Percentiles rank a stretch among this genome's conserved stretches.
These are phyloP conservation scores for Dryas iulia DNA, from an alignment of 1,140 invertebrate genomes.

Conservation along the genomic window DNA sequence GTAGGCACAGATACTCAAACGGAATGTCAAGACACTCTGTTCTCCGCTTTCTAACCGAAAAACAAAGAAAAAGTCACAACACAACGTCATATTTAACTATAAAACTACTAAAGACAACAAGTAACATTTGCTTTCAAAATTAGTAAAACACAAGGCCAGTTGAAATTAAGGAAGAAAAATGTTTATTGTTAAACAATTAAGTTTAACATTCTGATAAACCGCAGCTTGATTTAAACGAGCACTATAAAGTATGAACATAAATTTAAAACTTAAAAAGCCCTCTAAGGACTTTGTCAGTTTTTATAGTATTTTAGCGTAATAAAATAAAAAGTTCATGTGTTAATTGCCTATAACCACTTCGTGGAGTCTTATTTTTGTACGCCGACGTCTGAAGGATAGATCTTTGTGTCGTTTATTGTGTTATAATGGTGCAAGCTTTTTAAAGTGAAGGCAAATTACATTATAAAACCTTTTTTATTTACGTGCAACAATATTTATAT, in stretches of 20 bases:
- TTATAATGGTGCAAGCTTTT: neutral
- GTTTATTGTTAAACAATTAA: conserved; percentile 2
- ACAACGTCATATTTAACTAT: too few relatives aligned
- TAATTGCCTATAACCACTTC: conserved; percentile 11
- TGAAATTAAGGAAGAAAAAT: neutral
- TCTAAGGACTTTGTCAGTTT: neutral
- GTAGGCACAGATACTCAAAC: too few relatives aligned
- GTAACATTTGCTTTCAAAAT: neutral
- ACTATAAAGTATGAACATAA: neutral
- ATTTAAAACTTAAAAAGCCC: conserved; percentile 2
- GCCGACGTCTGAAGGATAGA: conserved; percentile 1
- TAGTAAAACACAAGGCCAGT: neutral
- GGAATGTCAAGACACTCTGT: too few relatives aligned
- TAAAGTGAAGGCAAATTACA: neutral
- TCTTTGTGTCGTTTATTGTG: neutral
- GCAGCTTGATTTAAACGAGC: neutral
- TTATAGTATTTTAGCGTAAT: conserved; percentile 2
- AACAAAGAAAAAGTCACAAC: too few relatives aligned
- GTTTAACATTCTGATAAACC: conserved; percentile 2
- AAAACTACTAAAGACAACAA: too few relatives aligned
- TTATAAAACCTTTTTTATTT: neutral
- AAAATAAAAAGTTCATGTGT: conserved; percentile 18
- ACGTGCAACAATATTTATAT: neutral
- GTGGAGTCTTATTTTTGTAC: conserved; percentile 1
- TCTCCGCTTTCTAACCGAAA: too few relatives aligned